These are phyloP conservation scores for Platyrinchus mystaceus DNA, from an alignment of 2,797 vertebrate species.

Conservation along the genomic window DNA sequence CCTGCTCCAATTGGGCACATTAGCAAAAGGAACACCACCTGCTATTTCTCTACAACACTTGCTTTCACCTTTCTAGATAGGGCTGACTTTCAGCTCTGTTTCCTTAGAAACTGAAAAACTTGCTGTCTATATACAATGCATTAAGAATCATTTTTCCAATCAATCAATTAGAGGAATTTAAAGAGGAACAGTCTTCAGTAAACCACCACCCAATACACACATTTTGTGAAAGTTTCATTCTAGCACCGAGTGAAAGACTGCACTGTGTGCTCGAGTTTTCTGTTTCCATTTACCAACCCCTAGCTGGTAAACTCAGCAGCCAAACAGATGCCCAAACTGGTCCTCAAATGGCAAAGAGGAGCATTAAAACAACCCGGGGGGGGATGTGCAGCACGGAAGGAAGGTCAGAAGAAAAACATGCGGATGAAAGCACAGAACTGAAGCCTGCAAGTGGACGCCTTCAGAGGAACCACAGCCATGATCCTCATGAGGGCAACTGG, in stretches of 20 bases:
- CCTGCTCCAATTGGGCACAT: neutral
- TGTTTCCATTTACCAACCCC: neutral
- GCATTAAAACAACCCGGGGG: neutral
- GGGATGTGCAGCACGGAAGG: neutral
- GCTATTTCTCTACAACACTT: neutral
- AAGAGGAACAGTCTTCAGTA: neutral
- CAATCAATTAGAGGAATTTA: neutral
- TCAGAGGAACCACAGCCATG: neutral
- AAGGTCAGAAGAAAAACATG: neutral
- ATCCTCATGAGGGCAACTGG: neutral
- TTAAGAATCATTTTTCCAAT: neutral
- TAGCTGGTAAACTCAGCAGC: neutral
- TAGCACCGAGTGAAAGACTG: neutral
- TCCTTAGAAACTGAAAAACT: neutral
- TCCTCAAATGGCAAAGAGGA: neutral
- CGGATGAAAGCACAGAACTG: neutral
- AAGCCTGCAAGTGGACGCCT: neutral
- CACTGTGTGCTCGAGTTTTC: neutral
- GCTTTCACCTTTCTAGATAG: neutral
- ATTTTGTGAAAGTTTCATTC: neutral
- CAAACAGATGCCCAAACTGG: neutral
- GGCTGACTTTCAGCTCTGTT: neutral
- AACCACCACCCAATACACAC: neutral
- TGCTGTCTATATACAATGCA: neutral
- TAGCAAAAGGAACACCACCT: neutral